A percentile compares a stretch with the other conserved stretches of the same genome.
Conservation (phyloP, 2,888 invertebrate genomes). For the Euzophera pinguis region DNA sequence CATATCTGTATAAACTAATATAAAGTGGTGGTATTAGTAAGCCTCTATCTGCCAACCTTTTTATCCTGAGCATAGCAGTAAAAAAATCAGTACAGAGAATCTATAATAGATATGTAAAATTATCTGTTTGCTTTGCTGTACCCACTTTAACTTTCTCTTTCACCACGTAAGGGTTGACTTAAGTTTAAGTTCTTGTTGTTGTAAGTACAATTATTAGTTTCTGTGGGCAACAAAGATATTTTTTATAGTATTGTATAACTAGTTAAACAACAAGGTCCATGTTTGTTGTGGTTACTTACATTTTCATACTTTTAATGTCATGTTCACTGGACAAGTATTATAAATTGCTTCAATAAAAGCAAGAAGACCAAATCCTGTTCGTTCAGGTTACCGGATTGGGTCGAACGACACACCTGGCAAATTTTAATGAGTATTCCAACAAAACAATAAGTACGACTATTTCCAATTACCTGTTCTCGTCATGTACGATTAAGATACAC, state of each 20-base stretch:
- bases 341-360: constrained; percentile 20
- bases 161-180: too few species aligned
- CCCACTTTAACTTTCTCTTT: too few species aligned
- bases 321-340: neutral
- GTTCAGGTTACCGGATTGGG: constrained; percentile 31
- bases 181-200: too few species aligned
- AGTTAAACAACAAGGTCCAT: neutral
- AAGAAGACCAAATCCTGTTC: constrained; percentile 28
- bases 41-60: too few species aligned
- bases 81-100: too few species aligned
- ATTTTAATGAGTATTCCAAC: constrained; percentile 43
- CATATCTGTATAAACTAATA: too few species aligned
- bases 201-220: too few species aligned
- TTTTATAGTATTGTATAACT: neutral
- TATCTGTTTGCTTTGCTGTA: too few species aligned
- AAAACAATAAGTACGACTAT: constrained; percentile 38
- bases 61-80: too few species aligned
- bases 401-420: constrained; percentile 43
- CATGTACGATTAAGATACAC: constrained; percentile 27
- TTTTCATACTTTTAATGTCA: constrained; percentile 20
- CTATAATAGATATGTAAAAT: too few species aligned
- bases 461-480: constrained; percentile 36
- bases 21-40: too few species aligned
- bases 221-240: too few species aligned
- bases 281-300: neutral